These are phyloP conservation scores for Rhingia rostrata DNA, from an alignment of 2,888 invertebrate species.

Conservation along the genomic window DNA sequence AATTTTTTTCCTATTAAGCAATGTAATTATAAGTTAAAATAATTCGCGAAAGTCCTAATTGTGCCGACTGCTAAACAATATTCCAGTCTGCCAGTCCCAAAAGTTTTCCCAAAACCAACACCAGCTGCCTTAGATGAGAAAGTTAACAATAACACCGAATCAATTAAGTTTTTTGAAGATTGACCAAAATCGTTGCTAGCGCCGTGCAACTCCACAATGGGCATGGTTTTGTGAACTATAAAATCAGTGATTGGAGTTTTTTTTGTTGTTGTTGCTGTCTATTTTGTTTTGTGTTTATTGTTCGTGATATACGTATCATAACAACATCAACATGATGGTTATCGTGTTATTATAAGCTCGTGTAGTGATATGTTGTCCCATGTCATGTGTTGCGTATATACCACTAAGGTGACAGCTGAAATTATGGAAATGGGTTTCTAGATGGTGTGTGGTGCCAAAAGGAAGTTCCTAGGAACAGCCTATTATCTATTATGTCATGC, in stretches of 20 bases:
- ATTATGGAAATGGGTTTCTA: constrained; percentile 4
- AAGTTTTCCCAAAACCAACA: not conserved
- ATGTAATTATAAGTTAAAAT: too few species aligned
- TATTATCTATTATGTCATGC: constrained; percentile 3
- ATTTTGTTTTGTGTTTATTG: not conserved
- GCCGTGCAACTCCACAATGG: constrained; percentile 33
- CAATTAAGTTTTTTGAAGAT: constrained; percentile 30
- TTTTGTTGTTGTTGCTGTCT: not conserved
- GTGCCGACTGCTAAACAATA: not conserved
- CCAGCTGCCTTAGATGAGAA: not conserved
- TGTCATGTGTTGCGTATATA: constrained; percentile 1
- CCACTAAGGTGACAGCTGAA: constrained; percentile 26
- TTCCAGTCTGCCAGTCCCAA: not conserved
- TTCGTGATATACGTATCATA: constrained; percentile 6
- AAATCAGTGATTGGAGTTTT: constrained; percentile 46
- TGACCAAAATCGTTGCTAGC: constrained; percentile 43
- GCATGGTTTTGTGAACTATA: constrained; percentile 53
- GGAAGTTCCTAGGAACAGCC: constrained; percentile 34
- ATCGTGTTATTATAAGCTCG: constrained; percentile 16
- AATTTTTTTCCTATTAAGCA: too few species aligned
- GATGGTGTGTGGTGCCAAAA: constrained; percentile 22
- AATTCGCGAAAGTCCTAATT: too few species aligned
- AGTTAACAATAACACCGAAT: constrained; percentile 3
- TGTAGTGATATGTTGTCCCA: constrained; percentile 21
- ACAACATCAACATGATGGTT: constrained; percentile 11